A percentile compares a stretch with the other conserved stretches of the same genome.
Evolutionary conservation across 2,888 invertebrate species (phyloP).

Genomic region (Ormia ochracea): DNA sequence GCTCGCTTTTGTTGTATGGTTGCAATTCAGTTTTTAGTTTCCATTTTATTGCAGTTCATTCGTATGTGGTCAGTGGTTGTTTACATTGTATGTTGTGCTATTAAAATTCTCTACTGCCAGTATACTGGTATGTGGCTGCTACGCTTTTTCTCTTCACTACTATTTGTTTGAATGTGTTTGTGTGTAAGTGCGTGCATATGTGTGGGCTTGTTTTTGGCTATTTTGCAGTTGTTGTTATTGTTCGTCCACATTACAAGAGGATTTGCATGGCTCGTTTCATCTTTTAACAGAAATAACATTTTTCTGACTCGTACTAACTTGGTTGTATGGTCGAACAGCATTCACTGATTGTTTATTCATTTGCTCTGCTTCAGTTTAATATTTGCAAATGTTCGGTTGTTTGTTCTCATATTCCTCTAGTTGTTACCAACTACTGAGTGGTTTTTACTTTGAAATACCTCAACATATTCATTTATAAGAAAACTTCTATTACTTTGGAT

Average conservation of each 20-base stretch:
- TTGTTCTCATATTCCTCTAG: not conserved
- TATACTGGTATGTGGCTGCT: conserved; percentile 3
- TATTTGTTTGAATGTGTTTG: too few species aligned
- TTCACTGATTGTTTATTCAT: conserved; percentile 39
- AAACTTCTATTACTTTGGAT: not conserved
- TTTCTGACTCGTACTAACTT: conserved; percentile 51
- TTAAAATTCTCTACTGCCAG: not conserved
- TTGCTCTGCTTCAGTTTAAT: conserved; percentile 22
- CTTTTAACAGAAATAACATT: conserved; percentile 57
- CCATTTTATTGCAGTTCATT: conserved; percentile 38
- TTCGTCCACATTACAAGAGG: conserved; percentile 63
- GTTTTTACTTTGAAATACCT: conserved; percentile 10
- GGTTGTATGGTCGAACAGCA: conserved; percentile 28
- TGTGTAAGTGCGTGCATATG: not conserved
- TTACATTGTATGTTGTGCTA: conserved; percentile 33
- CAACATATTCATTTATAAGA: not conserved
- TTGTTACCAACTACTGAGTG: conserved; percentile 20
- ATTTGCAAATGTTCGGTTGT: not conserved
- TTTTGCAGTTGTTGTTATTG: conserved; percentile 32
- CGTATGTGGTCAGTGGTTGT: conserved; percentile 60
- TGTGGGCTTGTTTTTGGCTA: not conserved
- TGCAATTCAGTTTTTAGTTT: conserved; percentile 27
- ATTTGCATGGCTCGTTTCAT: conserved; percentile 65
- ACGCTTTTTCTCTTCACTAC: too few species aligned
- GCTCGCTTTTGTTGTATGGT: conserved; percentile 8